These are phyloP conservation scores for Platyura marginata DNA, from an alignment of 1,140 invertebrate species.

Conservation along the genomic window DNA sequence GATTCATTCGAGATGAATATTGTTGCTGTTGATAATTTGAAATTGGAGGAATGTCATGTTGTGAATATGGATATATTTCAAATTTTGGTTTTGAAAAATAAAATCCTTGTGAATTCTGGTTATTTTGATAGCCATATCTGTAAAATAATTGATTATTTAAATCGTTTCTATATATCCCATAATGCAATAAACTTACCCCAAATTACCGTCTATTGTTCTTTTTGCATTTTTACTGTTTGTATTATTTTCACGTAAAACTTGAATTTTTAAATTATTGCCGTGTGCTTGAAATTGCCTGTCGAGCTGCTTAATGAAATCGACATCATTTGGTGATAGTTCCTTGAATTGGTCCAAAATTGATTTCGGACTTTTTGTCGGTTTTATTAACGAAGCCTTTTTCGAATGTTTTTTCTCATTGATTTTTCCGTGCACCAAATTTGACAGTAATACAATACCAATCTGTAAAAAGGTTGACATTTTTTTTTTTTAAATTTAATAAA, in stretches of 20 bases:
- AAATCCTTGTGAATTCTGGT: slow-evolving; percentile 9
- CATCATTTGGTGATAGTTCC: slow-evolving; percentile 18
- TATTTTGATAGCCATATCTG: slow-evolving; percentile 17
- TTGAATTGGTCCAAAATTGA: slow-evolving; percentile 9
- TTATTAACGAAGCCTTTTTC: slow-evolving; percentile 1
- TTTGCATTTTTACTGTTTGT: slow-evolving; percentile 15
- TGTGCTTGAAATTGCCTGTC: slow-evolving; percentile 23
- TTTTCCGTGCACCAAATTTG: too few species aligned
- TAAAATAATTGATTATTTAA: neutral
- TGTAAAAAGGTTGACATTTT: too few species aligned
- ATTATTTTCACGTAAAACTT: slow-evolving; percentile 20
- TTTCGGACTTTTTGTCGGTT: slow-evolving; percentile 4
- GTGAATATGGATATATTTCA: slow-evolving; percentile 23
- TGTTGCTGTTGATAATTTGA: slow-evolving; percentile 1
- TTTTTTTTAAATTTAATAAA: too few species aligned
- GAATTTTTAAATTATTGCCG: slow-evolving; percentile 22
- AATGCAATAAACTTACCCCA: slow-evolving; percentile 18
- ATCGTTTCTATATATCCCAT: too few species aligned
- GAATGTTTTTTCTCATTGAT: too few species aligned
- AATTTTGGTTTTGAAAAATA: slow-evolving; percentile 20
- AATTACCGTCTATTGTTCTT: slow-evolving; percentile 20
- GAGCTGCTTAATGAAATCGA: slow-evolving; percentile 22
- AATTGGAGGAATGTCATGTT: slow-evolving; percentile 15
- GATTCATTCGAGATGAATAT: neutral
- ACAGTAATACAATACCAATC: too few species aligned